These are phyloP conservation scores for Nycticryphes semicollaris DNA, from an alignment of 2,113 vertebrate species.

Conservation along the genomic window DNA sequence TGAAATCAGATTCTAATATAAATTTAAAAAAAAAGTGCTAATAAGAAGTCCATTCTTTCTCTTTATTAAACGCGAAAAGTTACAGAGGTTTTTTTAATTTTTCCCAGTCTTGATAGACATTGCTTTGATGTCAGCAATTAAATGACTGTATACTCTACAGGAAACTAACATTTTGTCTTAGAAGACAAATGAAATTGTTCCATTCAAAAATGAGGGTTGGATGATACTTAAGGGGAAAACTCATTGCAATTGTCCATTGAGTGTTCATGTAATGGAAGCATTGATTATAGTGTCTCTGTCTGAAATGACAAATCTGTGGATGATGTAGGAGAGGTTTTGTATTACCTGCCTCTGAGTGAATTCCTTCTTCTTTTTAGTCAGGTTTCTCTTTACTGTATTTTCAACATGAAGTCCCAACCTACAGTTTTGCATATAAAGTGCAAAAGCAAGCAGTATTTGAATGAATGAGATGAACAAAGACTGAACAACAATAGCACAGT, in stretches of 20 bases:
- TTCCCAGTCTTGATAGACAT: neutral
- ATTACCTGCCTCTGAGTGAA: neutral
- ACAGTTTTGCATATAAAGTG: neutral
- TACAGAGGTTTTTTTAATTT: neutral
- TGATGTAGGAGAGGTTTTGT: neutral
- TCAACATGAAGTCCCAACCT: neutral
- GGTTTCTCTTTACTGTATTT: neutral
- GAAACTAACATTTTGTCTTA: neutral
- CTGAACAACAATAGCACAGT: neutral
- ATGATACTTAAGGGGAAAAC: neutral
- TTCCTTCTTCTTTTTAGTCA: neutral
- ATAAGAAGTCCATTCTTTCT: neutral
- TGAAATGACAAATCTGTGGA: neutral
- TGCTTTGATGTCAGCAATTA: neutral
- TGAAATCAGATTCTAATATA: neutral
- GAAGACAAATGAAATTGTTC: neutral
- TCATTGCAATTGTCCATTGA: neutral
- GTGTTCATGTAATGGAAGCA: neutral
- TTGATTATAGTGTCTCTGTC: neutral
- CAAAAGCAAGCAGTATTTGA: neutral
- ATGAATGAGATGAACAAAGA: neutral
- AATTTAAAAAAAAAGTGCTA: neutral
- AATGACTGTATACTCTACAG: neutral
- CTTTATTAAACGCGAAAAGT: neutral
- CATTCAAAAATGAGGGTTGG: neutral